A percentile compares a stretch with the other conserved stretches of the same genome.
Evolutionary conservation across 2,113 vertebrate species (phyloP).

Genomic region (Saccopteryx bilineata): DNA sequence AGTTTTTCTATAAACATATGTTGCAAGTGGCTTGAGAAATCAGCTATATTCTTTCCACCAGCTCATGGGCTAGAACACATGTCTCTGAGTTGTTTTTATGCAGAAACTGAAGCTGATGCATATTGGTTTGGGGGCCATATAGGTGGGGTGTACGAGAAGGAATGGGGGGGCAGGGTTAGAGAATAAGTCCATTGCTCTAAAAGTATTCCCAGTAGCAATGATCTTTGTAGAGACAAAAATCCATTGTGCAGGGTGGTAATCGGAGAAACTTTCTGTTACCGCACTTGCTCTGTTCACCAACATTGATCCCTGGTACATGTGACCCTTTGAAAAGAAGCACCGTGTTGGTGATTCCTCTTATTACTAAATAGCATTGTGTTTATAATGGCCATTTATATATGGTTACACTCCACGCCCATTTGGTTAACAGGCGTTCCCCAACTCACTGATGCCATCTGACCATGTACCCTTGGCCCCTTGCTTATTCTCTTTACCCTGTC

Average conservation of each 20-base stretch:
- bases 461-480: background rate
- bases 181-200: conserved; percentile 63
- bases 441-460: conserved; percentile 56
- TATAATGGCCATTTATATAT: conserved; percentile 62
- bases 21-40: conserved; percentile 29
- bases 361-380: conserved; percentile 75
- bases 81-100: conserved; percentile 1
- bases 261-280: conserved; percentile 79
- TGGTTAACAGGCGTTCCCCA: conserved; percentile 57
- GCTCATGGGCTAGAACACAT: background rate
- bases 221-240: conserved; percentile 77
- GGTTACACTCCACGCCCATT: conserved; percentile 43
- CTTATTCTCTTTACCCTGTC: background rate
- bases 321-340: conserved; percentile 78
- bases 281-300: conserved; percentile 66
- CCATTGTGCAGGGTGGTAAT: conserved; percentile 69
- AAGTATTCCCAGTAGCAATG: conserved; percentile 69
- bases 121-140: background rate
- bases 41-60: background rate
- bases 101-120: background rate
- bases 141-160: background rate
- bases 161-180: background rate
- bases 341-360: conserved; percentile 46
- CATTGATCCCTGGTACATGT: conserved; percentile 70
- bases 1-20: background rate